Conservation (phyloP, 2,888 invertebrate genomes). For the Lordiphosa andalusiaca region DNA sequence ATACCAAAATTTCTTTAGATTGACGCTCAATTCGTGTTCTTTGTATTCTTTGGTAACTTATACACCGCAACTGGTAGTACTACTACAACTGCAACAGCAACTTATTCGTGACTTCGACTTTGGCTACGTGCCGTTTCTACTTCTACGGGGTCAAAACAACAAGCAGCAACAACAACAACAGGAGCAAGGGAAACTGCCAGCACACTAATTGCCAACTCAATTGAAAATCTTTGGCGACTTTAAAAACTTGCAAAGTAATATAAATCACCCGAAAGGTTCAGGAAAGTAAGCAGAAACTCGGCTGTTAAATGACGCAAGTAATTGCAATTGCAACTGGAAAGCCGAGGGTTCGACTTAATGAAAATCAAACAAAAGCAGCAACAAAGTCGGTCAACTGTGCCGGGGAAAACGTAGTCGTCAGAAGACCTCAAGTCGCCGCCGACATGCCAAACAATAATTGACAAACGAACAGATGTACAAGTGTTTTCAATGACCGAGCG, state of each 20-base stretch:
- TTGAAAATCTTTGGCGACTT: constrained; percentile 59
- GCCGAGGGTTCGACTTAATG: constrained; percentile 55
- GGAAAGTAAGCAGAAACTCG: constrained; percentile 46
- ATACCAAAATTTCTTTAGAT: constrained; percentile 3
- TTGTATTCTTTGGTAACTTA: no score
- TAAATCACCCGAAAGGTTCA: constrained; percentile 70
- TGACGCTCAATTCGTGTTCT: no score
- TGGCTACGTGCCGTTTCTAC: constrained; percentile 43
- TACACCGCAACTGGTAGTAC: constrained; percentile 18
- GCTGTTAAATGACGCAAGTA: constrained; percentile 65
- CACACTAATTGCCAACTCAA: constrained; percentile 40
- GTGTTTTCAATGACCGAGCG: constrained; percentile 66
- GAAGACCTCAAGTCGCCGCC: constrained; percentile 10
- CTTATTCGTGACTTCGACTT: constrained; percentile 19
- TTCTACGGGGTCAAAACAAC: constrained; percentile 1
- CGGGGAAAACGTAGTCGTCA: constrained; percentile 22
- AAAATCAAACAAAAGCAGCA: constrained; percentile 63
- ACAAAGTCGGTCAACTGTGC: constrained; percentile 60
- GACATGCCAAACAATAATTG: constrained; percentile 55
- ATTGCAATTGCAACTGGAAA: constrained; percentile 42
- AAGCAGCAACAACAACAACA: constrained; percentile 5
- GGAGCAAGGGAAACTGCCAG: constrained; percentile 21
- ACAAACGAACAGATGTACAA: constrained; percentile 74
- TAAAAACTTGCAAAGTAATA: constrained; percentile 57
- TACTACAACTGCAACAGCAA: constrained; percentile 33